phyloP scores from a whole-genome alignment of 2,888 invertebrate species.

The Tillus elongatus region DNA sequence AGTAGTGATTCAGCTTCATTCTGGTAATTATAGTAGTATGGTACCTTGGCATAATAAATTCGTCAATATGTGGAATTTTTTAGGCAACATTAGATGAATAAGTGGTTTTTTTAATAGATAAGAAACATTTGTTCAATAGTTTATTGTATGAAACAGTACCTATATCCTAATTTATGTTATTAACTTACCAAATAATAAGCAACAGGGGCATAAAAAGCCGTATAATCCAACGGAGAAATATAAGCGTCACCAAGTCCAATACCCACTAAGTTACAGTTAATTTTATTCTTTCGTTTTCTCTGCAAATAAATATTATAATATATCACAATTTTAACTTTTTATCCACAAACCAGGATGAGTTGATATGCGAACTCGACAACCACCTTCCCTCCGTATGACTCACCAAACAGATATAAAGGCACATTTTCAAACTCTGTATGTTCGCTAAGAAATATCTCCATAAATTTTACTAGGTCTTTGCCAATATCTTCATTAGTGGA shows the following conservation, averaged over 20 bases:
- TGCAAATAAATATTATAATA: too few relatives aligned
- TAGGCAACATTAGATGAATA: too few relatives aligned
- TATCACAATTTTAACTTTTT: too few relatives aligned
- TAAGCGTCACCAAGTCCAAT: neutral
- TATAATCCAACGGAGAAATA: neutral
- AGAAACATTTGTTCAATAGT: too few relatives aligned
- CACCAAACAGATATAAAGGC: conserved; percentile 77
- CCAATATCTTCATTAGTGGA: conserved; percentile 59
- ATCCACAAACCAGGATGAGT: neutral
- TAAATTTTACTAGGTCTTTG: conserved; percentile 62
- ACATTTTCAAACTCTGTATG: conserved; percentile 62
- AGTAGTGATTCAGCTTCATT: too few relatives aligned
- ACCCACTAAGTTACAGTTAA: neutral
- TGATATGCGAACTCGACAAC: conserved; percentile 69
- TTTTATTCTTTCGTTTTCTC: neutral
- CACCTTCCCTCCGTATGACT: conserved; percentile 93
- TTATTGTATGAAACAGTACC: too few relatives aligned
- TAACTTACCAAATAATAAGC: conserved; percentile 1
- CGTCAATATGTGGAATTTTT: too few relatives aligned
- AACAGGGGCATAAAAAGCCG: neutral
- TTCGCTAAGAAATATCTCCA: conserved; percentile 59
- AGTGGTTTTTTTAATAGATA: too few relatives aligned
- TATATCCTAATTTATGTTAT: too few relatives aligned
- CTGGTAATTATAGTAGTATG: too few relatives aligned
- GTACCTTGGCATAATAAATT: too few relatives aligned